Percentiles rank a stretch among this genome's conserved stretches.
Evolutionary conservation across 2,888 invertebrate genomes (phyloP).

Genomic region (Diaprepes abbreviatus): DNA sequence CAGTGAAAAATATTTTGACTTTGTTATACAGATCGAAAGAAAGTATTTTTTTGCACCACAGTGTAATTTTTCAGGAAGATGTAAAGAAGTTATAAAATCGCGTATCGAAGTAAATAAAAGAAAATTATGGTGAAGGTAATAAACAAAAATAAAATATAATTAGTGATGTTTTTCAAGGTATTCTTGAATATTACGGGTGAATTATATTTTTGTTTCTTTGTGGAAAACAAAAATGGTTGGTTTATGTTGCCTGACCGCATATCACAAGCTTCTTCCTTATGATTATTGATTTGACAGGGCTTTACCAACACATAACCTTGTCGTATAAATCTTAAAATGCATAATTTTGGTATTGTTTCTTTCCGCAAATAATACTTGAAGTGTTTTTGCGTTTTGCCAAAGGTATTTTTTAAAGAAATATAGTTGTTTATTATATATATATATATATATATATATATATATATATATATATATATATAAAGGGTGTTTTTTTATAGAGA

Average conservation of each 20-base stretch:
- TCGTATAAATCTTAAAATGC: conserved; percentile 32
- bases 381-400: no score
- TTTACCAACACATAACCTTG: conserved; percentile 26
- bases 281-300: conserved; percentile 46
- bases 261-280: conserved; percentile 45
- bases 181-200: conserved; percentile 31
- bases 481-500: no score
- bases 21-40: no score
- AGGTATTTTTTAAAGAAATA: not conserved
- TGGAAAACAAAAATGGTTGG: conserved; percentile 24
- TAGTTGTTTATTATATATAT: no score
- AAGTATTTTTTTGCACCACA: no score
- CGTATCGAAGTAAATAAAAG: conserved; percentile 1
- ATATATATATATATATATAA: no score
- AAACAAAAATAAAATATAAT: conserved; percentile 31
- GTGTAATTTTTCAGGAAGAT: not conserved
- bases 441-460: no score
- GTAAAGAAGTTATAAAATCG: not conserved
- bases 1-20: no score
- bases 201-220: conserved; percentile 27
- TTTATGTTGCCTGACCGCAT: conserved; percentile 34
- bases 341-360: conserved; percentile 23
- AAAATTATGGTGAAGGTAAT: not conserved
- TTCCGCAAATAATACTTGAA: conserved; percentile 3
- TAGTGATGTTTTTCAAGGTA: conserved; percentile 34